Percentiles rank a stretch among this genome's conserved stretches.
These are phyloP conservation scores for Chrysomela aeneicollis DNA, from an alignment of 2,888 invertebrate genomes.

Conservation along the genomic window DNA sequence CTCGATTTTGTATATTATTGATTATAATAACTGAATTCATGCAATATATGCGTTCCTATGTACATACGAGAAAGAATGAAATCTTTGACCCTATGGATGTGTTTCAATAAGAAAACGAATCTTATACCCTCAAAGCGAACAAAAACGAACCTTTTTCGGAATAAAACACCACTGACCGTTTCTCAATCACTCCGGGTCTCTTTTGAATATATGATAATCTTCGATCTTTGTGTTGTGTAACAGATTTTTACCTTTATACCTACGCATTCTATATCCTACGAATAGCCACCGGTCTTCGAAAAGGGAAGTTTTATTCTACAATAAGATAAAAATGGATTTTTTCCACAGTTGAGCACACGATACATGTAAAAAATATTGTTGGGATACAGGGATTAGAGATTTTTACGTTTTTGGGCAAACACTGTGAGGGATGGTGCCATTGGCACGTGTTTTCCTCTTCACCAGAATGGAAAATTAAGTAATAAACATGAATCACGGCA, in stretches of 20 bases:
- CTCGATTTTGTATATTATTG: no score
- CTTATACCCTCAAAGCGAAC: constrained; percentile 53
- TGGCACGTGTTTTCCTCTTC: constrained; percentile 47
- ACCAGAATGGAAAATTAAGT: constrained; percentile 44
- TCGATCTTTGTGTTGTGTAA: constrained; percentile 51
- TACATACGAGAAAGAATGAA: not conserved
- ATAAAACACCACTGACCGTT: constrained; percentile 55
- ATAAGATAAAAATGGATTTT: constrained; percentile 39
- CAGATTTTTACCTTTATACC: constrained; percentile 46
- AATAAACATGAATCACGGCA: constrained; percentile 27
- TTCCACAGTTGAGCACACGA: constrained; percentile 42
- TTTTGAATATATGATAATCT: constrained; percentile 55
- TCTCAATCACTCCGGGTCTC: constrained; percentile 54
- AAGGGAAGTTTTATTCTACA: constrained; percentile 31
- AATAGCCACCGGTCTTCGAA: constrained; percentile 38
- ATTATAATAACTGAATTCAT: no score
- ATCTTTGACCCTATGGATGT: constrained; percentile 1
- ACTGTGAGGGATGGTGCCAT: constrained; percentile 40
- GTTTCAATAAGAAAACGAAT: constrained; percentile 55
- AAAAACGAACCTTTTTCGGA: constrained; percentile 47
- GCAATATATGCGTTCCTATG: no score
- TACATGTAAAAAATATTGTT: constrained; percentile 34
- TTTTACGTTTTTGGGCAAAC: constrained; percentile 37
- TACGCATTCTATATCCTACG: constrained; percentile 40
- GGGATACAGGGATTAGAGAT: constrained; percentile 37